Evolutionary conservation across 2,797 vertebrate species (phyloP), one percentile per base, ranked within the genome.

Genomic region (Sternotherus odoratus): DNA sequence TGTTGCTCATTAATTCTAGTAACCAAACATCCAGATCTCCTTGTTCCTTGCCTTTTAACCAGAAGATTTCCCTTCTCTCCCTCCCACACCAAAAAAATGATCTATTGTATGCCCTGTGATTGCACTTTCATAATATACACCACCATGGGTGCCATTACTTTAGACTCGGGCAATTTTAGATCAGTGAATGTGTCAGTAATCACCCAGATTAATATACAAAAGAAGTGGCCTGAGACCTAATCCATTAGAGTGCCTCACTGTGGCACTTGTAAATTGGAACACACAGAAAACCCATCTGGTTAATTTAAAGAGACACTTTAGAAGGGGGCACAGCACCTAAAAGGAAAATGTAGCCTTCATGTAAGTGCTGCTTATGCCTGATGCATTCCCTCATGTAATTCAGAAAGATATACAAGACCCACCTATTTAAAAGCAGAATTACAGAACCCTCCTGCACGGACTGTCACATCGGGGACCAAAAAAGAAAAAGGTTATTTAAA

Each of bases 301-400:
- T 75, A 26, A 26, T 72, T 46, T 46, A 16, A 48, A 13, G 8
- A 48, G 21, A 46, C 39, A 74, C 13, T 48, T 26, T 26, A 26
- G 43, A 75, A 75, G 6, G 4, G 53, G 89, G 53, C 3, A 36
- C 63, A 50, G 8, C 54, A 57, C 60, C 16, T 66, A 84, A 89
- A 89, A 91, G 85, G 88, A 85, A 86, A 80, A 26, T 12, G 85
- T 21, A 39, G 49, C 17, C 77, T 85, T 91, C 91, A 75, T 86
- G 79, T 90, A 60, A 17, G 82, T 49, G 54, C 87, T 94, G 69
- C 88, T 91, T 87, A 56, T 86, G 51, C 54, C 90, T 9, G 48
- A 50, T 0, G 1, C 23, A 49, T 63, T 46, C 3, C n/a, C 50
- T 51, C 91, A 77, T 0, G 26, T 1, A 80, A 91, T 60, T 86